These are phyloP conservation scores for Apomyelois bistriatella DNA, from an alignment of 2,888 invertebrate genomes.

Conservation along the genomic window DNA sequence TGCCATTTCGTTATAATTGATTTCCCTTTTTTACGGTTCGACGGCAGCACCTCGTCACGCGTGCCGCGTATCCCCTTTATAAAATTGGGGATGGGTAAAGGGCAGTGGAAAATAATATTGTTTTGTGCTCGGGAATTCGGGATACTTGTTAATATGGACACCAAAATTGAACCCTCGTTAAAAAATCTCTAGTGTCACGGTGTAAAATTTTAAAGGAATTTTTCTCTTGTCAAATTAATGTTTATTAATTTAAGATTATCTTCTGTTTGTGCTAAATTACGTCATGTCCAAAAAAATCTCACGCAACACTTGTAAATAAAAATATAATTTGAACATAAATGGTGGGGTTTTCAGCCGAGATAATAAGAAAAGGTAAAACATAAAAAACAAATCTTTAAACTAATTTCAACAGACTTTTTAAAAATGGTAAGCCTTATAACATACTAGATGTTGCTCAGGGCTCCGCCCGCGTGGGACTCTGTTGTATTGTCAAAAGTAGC, in stretches of 20 bases:
- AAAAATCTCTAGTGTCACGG: background rate
- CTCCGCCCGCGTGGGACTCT: too few species aligned
- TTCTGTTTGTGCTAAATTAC: background rate
- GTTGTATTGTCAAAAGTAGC: too few species aligned
- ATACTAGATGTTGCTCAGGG: too few species aligned
- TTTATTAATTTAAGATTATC: background rate
- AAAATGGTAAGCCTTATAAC: too few species aligned
- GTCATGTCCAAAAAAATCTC: too few species aligned
- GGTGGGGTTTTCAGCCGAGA: too few species aligned
- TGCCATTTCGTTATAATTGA: conserved; percentile 74
- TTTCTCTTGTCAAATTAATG: background rate
- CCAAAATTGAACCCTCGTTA: conserved; percentile 6
- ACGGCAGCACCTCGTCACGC: conserved; percentile 55
- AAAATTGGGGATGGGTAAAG: conserved; percentile 45
- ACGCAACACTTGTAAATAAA: too few species aligned
- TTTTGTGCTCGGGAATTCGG: conserved; percentile 17
- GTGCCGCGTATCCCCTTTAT: conserved; percentile 38
- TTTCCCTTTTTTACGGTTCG: conserved; percentile 73
- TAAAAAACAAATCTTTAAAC: too few species aligned
- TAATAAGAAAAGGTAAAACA: too few species aligned
- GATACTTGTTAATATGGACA: conserved; percentile 17
- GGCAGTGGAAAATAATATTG: conserved; percentile 29
- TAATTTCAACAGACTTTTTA: too few species aligned
- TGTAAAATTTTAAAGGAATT: background rate
- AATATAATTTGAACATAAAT: too few species aligned